A percentile compares a stretch with the other conserved stretches of the same genome.
These are phyloP conservation scores for Dolomedes plantarius DNA, from an alignment of 2,888 invertebrate genomes.

Conservation along the genomic window DNA sequence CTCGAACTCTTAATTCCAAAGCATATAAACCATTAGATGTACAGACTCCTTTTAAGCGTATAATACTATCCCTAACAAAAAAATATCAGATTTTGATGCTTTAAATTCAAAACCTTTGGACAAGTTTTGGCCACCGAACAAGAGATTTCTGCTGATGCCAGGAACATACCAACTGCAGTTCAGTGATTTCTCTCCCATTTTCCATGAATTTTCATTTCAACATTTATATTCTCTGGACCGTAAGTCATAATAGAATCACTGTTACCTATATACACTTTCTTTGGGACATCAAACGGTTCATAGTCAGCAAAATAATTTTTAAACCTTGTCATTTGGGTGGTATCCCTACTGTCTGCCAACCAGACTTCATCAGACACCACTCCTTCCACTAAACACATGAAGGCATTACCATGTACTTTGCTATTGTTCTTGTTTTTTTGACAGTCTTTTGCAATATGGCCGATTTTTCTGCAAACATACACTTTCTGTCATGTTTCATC, in stretches of 20 bases:
- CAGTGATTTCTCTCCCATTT: conserved; percentile 8
- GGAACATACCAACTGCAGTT: conserved; percentile 12
- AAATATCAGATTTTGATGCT: background rate
- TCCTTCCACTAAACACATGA: no score
- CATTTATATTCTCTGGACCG: conserved; percentile 9
- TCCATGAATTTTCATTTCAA: background rate
- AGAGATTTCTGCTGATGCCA: conserved; percentile 24
- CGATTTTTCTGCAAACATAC: no score
- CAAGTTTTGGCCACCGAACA: conserved; percentile 25
- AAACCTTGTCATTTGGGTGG: no score
- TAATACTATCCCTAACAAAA: conserved; percentile 13
- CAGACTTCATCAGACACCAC: no score
- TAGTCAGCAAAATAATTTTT: no score
- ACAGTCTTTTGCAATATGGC: no score
- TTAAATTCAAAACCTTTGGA: background rate
- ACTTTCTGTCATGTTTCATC: no score
- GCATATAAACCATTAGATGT: conserved; percentile 12
- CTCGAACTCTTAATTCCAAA: conserved; percentile 2
- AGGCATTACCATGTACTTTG: no score
- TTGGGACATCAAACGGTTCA: no score
- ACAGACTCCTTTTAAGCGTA: background rate
- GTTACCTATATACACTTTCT: no score
- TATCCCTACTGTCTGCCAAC: no score
- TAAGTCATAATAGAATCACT: background rate
- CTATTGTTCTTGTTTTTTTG: no score